phyloP scores from a whole-genome alignment of 2,113 vertebrate genomes.

The Ceyx margarethae region DNA sequence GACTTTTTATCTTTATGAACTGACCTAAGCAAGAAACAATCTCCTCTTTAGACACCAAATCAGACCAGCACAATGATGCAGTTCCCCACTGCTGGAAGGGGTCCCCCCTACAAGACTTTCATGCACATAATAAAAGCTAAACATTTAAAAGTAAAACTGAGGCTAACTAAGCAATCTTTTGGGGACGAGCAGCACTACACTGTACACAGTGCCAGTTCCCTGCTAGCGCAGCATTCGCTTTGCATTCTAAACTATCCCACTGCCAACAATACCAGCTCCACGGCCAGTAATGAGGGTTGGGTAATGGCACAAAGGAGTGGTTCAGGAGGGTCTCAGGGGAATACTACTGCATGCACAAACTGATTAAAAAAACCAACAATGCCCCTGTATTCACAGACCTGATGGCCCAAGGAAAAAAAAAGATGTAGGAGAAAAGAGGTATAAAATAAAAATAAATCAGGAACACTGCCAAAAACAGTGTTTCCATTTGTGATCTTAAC shows the following conservation, averaged over 20 bases:
- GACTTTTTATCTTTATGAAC: not conserved
- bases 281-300: not conserved
- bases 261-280: not conserved
- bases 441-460: not conserved
- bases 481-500: not conserved
- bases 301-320: not conserved
- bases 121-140: not conserved
- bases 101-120: not conserved
- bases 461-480: not conserved
- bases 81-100: not conserved
- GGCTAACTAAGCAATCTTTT: conserved; percentile 6
- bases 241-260: not conserved
- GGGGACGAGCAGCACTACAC: not conserved
- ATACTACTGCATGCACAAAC: not conserved
- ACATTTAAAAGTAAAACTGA: conserved; percentile 27
- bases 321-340: not conserved
- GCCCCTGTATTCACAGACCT: not conserved
- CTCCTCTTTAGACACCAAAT: conserved; percentile 28
- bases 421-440: not conserved
- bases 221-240: not conserved
- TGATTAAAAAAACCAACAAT: not conserved
- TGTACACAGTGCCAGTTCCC: not conserved
- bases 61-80: not conserved
- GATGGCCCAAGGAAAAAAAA: not conserved
- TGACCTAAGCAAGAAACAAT: conserved; percentile 45